Percentiles rank a stretch among this genome's conserved stretches.
These are phyloP conservation scores for Syrphus vitripennis DNA, from an alignment of 2,888 invertebrate species.

Conservation along the genomic window DNA sequence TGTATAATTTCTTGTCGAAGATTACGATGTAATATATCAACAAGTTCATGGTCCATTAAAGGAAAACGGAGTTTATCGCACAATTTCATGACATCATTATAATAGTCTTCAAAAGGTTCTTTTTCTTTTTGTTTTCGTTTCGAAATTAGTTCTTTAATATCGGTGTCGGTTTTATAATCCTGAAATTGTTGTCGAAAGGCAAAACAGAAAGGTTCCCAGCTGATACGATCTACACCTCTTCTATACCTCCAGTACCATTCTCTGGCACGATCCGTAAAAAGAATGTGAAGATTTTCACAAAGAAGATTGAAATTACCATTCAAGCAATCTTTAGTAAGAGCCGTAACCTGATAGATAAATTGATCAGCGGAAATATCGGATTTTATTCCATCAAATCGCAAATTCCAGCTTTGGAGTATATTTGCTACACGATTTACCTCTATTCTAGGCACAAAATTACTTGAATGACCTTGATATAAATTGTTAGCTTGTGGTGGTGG, in stretches of 20 bases:
- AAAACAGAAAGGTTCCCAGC: slow-evolving; percentile 7
- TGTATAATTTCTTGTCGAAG: not conserved
- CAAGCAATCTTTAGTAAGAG: not conserved
- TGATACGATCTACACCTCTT: not conserved
- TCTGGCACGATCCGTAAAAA: slow-evolving; percentile 1
- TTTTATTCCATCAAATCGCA: slow-evolving; percentile 2
- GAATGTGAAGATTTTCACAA: not conserved
- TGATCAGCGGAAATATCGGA: slow-evolving; percentile 2
- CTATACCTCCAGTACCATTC: slow-evolving; percentile 4
- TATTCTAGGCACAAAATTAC: not conserved
- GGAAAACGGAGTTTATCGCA: not conserved
- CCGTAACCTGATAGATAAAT: not conserved
- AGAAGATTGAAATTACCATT: slow-evolving; percentile 9
- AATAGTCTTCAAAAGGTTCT: slow-evolving; percentile 8
- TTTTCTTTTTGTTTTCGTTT: not conserved
- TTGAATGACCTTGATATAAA: not conserved
- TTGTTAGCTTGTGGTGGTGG: not conserved
- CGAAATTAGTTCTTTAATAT: not conserved
- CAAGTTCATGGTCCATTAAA: slow-evolving; percentile 16
- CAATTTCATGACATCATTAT: not conserved
- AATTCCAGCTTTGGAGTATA: slow-evolving; percentile 15
- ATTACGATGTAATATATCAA: not conserved
- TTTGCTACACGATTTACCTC: not conserved
- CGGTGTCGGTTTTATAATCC: slow-evolving; percentile 13
- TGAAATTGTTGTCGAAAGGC: slow-evolving; percentile 7